Conservation (phyloP, 2,797 vertebrate genomes). For the Lagocephalus sceleratus region DNA sequence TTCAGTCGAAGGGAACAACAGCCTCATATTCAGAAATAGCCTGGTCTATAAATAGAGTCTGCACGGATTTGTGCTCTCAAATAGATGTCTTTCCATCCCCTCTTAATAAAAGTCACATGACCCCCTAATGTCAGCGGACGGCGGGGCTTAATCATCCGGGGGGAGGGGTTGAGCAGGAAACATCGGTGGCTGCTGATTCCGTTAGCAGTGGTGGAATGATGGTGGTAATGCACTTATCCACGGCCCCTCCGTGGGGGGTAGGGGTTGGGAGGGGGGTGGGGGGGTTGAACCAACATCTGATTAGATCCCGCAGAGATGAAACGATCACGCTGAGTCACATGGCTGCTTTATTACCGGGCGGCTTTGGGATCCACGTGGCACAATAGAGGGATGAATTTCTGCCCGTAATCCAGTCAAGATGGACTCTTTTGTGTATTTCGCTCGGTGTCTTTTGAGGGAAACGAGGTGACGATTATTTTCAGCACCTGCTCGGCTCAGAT, state of each 20-base stretch:
- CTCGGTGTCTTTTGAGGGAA: too few species aligned
- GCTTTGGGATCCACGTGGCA: conserved; percentile 51
- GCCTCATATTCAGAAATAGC: conserved; percentile 57
- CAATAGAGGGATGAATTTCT: conserved; percentile 43
- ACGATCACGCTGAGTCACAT: conserved; percentile 61
- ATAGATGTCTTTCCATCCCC: conserved; percentile 51
- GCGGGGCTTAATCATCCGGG: conserved; percentile 59
- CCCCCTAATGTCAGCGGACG: conserved; percentile 61
- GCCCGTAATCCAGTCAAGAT: conserved; percentile 43
- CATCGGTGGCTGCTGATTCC: conserved; percentile 51
- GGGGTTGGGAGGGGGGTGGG: too few species aligned
- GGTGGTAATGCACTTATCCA: conserved; percentile 72
- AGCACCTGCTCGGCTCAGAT: conserved; percentile 5
- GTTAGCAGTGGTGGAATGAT: conserved; percentile 67
- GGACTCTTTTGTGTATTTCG: conserved; percentile 29
- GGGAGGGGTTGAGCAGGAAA: conserved; percentile 46
- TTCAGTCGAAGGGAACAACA: conserved; percentile 44
- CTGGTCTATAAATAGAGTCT: conserved; percentile 62
- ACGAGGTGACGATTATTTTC: conserved; percentile 1
- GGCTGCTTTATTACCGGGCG: conserved; percentile 49
- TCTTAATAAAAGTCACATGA: conserved; percentile 68
- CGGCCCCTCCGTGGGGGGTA: conserved; percentile 43
- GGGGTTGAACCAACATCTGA: conserved; percentile 58
- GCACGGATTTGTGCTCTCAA: conserved; percentile 47
- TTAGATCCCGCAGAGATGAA: conserved; percentile 71